phyloP scores from a whole-genome alignment of 2,888 invertebrate genomes.

The Drosophila macrothrix region DNA sequence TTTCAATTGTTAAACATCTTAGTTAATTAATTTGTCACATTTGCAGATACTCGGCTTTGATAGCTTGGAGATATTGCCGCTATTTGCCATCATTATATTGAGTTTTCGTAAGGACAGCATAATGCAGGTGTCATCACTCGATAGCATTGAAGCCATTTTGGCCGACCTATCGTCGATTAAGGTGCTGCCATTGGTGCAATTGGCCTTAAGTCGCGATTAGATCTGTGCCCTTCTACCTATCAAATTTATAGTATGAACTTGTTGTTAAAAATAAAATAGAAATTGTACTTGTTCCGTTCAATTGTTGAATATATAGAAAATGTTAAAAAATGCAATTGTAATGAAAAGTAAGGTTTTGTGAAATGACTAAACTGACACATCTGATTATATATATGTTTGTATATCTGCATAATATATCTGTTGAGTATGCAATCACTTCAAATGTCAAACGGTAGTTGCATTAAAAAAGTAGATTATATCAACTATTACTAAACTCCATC shows the following conservation, averaged over 20 bases:
- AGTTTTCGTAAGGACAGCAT: conserved; percentile 95
- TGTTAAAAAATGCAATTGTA: background rate
- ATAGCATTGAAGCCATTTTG: conserved; percentile 93
- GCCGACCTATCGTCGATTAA: conserved; percentile 95
- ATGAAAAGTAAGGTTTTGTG: background rate
- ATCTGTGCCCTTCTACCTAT: background rate
- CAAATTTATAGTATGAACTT: conserved; percentile 15
- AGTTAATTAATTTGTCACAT: background rate
- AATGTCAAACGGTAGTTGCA: background rate
- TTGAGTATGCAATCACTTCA: background rate
- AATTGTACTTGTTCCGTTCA: background rate
- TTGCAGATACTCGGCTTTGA: conserved; percentile 92
- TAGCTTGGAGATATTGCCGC: conserved; percentile 94
- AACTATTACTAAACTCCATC: background rate
- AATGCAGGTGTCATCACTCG: conserved; percentile 90
- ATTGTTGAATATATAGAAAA: too few relatives aligned
- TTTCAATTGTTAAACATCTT: too few relatives aligned
- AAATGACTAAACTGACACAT: background rate
- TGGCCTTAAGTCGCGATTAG: conserved; percentile 90
- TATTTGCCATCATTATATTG: conserved; percentile 93
- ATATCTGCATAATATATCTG: background rate
- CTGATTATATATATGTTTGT: background rate
- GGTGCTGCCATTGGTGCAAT: conserved; percentile 93
- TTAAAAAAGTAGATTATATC: background rate
- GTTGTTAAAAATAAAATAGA: background rate